These are phyloP conservation scores for Cephus pulcher DNA, from an alignment of 2,888 invertebrate genomes.

Conservation along the genomic window DNA sequence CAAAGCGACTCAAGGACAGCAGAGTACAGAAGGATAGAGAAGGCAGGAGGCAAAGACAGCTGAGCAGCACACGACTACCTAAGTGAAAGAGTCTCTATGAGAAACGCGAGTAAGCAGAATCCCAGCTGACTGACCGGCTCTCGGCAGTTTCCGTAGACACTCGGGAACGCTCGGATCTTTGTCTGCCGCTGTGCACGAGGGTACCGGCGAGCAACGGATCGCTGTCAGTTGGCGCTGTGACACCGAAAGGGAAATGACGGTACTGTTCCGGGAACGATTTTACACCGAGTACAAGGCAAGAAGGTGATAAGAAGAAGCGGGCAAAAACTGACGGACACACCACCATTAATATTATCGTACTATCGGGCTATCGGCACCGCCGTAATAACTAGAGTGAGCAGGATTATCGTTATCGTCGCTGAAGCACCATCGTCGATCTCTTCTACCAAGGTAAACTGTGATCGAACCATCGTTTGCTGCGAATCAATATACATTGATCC, in stretches of 20 bases:
- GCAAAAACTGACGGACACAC: not conserved
- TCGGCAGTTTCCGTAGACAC: slow-evolving; percentile 39
- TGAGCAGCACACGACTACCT: no score
- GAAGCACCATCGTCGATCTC: no score
- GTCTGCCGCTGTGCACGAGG: slow-evolving; percentile 54
- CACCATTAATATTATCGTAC: no score
- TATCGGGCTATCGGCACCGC: no score
- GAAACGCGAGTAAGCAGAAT: slow-evolving; percentile 21
- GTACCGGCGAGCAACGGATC: slow-evolving; percentile 49
- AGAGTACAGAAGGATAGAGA: no score
- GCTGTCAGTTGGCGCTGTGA: slow-evolving; percentile 60
- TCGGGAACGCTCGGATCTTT: slow-evolving; percentile 56
- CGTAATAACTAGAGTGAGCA: no score
- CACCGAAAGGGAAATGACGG: slow-evolving; percentile 46
- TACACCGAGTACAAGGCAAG: slow-evolving; percentile 23
- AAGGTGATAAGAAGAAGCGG: slow-evolving; percentile 1
- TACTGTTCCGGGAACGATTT: slow-evolving; percentile 40
- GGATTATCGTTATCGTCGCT: no score
- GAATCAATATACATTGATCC: no score
- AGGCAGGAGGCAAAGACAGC: no score
- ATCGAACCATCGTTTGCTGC: no score
- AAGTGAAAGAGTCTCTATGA: slow-evolving; percentile 22
- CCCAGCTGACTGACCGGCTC: slow-evolving; percentile 54
- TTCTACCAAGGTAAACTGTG: no score
- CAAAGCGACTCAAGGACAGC: no score